A percentile compares a stretch with the other conserved stretches of the same genome.
Evolutionary conservation across 2,113 vertebrate species (phyloP).

Genomic region (Uria lomvia): DNA sequence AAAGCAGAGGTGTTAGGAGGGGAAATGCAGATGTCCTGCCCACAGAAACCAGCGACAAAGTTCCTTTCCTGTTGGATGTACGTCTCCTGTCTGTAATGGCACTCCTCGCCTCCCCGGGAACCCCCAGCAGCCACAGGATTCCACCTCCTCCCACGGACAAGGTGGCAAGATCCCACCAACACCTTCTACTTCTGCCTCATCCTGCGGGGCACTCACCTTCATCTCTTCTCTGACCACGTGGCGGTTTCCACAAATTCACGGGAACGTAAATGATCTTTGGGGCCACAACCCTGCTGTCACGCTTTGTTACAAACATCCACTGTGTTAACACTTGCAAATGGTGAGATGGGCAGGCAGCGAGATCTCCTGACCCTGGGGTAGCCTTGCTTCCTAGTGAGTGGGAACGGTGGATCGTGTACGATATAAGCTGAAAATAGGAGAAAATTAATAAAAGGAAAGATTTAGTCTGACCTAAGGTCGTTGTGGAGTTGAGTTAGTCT

Average conservation of each 20-base stretch:
- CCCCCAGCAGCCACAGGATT: neutral
- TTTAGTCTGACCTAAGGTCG: neutral
- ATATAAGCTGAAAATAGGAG: neutral
- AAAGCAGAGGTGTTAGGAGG: neutral
- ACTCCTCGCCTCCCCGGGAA: neutral
- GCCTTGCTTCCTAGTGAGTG: neutral
- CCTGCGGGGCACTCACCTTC: neutral
- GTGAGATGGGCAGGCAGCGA: neutral
- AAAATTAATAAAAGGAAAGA: neutral
- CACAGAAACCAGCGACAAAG: neutral
- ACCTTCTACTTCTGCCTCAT: accelerated
- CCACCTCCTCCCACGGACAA: neutral
- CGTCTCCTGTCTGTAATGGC: neutral
- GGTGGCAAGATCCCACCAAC: neutral
- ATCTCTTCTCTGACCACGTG: neutral
- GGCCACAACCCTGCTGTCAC: neutral
- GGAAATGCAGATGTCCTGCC: neutral
- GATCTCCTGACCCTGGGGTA: neutral
- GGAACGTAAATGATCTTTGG: neutral
- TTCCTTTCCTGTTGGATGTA: neutral
- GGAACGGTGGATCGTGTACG: neutral
- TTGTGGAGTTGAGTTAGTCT: neutral
- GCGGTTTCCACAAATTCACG: neutral
- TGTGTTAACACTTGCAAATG: neutral
- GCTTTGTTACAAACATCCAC: neutral